Percentiles rank a stretch among this genome's conserved stretches.
Evolutionary conservation across 2,888 invertebrate genomes (phyloP).

Genomic region (Drosophila lutescens): DNA sequence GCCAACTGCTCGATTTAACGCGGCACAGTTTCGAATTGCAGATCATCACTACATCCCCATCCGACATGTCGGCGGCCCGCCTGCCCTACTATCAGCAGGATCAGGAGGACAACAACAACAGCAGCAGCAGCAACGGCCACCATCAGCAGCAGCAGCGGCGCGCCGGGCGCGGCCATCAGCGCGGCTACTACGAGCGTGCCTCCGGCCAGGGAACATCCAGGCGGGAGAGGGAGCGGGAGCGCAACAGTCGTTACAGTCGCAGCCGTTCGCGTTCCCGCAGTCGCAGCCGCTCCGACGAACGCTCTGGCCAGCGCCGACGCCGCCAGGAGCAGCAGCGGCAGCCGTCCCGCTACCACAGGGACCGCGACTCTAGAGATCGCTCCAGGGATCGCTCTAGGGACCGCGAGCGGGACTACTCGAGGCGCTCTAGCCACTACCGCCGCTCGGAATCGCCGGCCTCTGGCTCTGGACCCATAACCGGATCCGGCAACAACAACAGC

Average conservation of each 20-base stretch:
- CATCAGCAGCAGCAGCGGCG: constrained; percentile 18
- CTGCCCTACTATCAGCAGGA: constrained; percentile 72
- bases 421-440: constrained; percentile 52
- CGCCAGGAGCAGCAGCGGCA: constrained; percentile 37
- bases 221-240: constrained; percentile 26
- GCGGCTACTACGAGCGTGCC: constrained; percentile 18
- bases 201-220: constrained; percentile 1
- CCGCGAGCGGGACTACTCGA: constrained; percentile 42
- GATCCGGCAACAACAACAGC: not conserved
- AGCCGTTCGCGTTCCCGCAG: constrained; percentile 34
- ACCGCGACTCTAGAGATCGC: constrained; percentile 56
- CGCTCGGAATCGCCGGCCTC: constrained; percentile 46
- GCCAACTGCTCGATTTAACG: constrained; percentile 80
- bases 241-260: constrained; percentile 46
- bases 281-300: constrained; percentile 35
- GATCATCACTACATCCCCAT: constrained; percentile 57
- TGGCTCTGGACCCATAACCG: not conserved
- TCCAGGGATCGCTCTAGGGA: constrained; percentile 22
- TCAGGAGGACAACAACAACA: constrained; percentile 29
- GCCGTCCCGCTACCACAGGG: constrained; percentile 36
- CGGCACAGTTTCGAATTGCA: constrained; percentile 83
- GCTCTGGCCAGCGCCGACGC: constrained; percentile 24
- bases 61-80: constrained; percentile 66
- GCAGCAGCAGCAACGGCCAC: not conserved
- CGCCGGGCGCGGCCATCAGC: constrained; percentile 24